Evolutionary conservation across 2,113 vertebrate species (phyloP).

Genomic region (Chaetorhynchus papuensis): DNA sequence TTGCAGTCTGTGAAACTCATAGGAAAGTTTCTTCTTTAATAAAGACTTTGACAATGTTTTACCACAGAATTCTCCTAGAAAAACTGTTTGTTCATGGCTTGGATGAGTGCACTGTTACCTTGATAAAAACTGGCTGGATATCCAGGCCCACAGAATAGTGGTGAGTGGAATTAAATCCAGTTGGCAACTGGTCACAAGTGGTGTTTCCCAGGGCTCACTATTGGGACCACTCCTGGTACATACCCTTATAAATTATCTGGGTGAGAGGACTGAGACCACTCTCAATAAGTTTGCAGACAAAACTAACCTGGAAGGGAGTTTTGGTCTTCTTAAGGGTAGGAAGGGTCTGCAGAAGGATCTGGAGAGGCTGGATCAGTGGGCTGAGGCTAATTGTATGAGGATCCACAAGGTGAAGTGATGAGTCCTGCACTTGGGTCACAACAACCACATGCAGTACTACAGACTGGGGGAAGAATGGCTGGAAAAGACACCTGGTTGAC

Average conservation of each 20-base stretch:
- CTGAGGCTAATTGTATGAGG: neutral
- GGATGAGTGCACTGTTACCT: neutral
- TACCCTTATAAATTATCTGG: neutral
- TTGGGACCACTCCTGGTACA: accelerated
- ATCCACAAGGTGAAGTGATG: neutral
- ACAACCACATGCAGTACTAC: too few species aligned
- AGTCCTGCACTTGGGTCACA: neutral
- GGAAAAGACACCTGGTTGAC: neutral
- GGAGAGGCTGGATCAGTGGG: neutral
- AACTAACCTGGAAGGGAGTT: accelerated
- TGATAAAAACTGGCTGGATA: neutral
- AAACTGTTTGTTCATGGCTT: neutral
- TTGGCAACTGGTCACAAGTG: neutral
- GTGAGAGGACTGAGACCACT: neutral
- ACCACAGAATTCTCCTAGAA: neutral
- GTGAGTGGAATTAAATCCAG: neutral
- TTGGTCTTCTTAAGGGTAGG: neutral
- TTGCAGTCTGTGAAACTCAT: neutral
- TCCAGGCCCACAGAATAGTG: too few species aligned
- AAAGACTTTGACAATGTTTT: neutral
- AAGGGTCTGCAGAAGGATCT: neutral
- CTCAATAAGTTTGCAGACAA: neutral
- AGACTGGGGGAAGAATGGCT: neutral
- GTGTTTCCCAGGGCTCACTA: neutral
- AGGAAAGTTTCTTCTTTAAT: neutral